A percentile compares a stretch with the other conserved stretches of the same genome.
These are phyloP conservation scores for Pangasius macronema DNA, from an alignment of 2,797 vertebrate species.

Conservation along the genomic window DNA sequence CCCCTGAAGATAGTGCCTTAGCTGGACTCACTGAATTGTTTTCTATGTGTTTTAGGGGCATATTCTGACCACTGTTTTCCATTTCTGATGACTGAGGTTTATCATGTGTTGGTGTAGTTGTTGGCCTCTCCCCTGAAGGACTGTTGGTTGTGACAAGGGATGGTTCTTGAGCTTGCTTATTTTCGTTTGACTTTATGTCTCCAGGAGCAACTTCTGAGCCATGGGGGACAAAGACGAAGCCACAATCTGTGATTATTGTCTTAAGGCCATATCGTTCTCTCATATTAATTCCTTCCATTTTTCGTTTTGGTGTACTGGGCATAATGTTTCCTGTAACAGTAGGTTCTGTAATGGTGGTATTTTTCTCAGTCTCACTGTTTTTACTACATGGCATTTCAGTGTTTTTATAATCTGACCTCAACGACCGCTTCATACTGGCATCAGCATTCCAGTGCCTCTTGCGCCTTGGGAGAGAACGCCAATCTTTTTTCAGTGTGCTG, in stretches of 20 bases:
- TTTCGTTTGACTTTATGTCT: constrained; percentile 55
- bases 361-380: background rate
- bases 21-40: background rate
- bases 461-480: constrained; percentile 54
- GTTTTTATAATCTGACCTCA: constrained; percentile 45
- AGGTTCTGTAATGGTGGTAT: background rate
- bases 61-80: constrained; percentile 22
- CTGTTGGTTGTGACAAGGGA: background rate
- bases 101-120: constrained; percentile 13
- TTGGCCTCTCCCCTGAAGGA: constrained; percentile 23
- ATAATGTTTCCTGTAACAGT: constrained; percentile 48
- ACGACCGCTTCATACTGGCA: constrained; percentile 27
- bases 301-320: constrained; percentile 63
- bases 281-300: constrained; percentile 69
- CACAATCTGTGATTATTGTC: constrained; percentile 74
- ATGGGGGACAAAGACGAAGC: constrained; percentile 75
- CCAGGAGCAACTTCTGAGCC: constrained; percentile 62
- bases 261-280: constrained; percentile 73
- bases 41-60: background rate
- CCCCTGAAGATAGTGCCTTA: background rate
- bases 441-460: constrained; percentile 51
- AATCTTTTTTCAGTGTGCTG: constrained; percentile 25
- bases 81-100: constrained; percentile 26
- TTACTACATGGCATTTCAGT: background rate
- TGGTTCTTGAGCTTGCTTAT: constrained; percentile 16